Evolutionary conservation across 1,140 invertebrate genomes (phyloP).

Genomic region (Drosophila takahashii): DNA sequence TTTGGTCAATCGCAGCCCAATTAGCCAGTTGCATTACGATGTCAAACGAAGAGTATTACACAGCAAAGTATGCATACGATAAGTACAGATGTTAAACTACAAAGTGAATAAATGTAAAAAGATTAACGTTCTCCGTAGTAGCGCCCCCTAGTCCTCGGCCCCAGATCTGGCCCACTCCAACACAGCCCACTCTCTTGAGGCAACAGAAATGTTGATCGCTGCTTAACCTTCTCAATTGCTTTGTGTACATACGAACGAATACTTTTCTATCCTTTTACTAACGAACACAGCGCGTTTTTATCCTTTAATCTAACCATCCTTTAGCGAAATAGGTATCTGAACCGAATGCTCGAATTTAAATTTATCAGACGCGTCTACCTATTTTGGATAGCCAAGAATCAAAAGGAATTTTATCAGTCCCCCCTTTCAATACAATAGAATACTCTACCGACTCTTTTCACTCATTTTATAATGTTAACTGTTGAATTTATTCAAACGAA

Average conservation of each 20-base stretch:
- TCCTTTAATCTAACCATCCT: conserved; percentile 7
- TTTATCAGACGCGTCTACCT: conserved; percentile 46
- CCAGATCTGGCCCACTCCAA: conserved; percentile 19
- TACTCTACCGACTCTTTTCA: conserved; percentile 37
- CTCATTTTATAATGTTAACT: conserved; percentile 53
- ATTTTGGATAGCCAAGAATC: conserved; percentile 65
- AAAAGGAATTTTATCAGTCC: conserved; percentile 49
- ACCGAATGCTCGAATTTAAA: conserved; percentile 66
- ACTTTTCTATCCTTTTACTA: conserved; percentile 37
- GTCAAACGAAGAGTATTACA: conserved; percentile 67
- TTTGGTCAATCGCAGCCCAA: conserved; percentile 38
- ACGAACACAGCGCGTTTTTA: conserved; percentile 31
- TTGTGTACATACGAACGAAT: conserved; percentile 63
- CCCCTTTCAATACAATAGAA: conserved; percentile 19
- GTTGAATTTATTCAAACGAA: conserved; percentile 61
- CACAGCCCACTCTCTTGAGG: conserved; percentile 2
- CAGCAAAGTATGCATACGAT: conserved; percentile 61
- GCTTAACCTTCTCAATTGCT: conserved; percentile 64
- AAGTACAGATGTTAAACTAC: conserved; percentile 57
- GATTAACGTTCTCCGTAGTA: conserved; percentile 40
- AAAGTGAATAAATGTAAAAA: conserved; percentile 73
- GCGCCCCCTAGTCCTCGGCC: conserved; percentile 37
- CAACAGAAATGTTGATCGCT: conserved; percentile 36
- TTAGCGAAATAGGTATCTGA: conserved; percentile 28
- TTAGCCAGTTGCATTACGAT: conserved; percentile 54